These are phyloP conservation scores for Hypotaenidia philippensis DNA, from an alignment of 2,797 vertebrate species.

Conservation along the genomic window DNA sequence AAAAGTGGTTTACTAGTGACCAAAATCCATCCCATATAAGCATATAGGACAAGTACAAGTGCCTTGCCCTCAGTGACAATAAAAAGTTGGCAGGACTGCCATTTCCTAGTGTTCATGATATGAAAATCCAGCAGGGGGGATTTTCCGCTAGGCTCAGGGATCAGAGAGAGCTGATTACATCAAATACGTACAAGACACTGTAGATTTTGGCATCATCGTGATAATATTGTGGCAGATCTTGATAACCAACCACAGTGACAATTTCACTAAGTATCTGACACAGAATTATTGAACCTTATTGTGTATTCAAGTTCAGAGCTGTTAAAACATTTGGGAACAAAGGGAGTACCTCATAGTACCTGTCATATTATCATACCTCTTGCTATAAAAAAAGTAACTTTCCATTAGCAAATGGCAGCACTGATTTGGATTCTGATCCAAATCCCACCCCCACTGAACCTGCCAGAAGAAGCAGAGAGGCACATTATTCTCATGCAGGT, in stretches of 20 bases:
- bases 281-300: background rate
- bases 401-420: background rate
- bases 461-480: background rate
- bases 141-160: background rate
- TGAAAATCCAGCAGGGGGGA: background rate
- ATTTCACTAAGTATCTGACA: background rate
- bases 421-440: too few species aligned
- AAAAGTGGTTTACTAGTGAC: background rate
- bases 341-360: background rate
- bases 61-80: background rate
- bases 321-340: background rate
- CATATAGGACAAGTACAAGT: background rate
- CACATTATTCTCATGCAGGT: fast-evolving
- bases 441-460: background rate
- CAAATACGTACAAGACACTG: background rate
- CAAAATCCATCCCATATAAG: background rate
- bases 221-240: background rate
- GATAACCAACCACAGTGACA: background rate
- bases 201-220: background rate
- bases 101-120: background rate
- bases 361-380: background rate
- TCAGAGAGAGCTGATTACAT: background rate
- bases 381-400: background rate
- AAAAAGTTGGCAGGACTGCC: background rate
- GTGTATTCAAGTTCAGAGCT: background rate